A percentile compares a stretch with the other conserved stretches of the same genome.
Conservation (phyloP, 2,797 vertebrate species). For the Schizothorax lantsangensis region DNA sequence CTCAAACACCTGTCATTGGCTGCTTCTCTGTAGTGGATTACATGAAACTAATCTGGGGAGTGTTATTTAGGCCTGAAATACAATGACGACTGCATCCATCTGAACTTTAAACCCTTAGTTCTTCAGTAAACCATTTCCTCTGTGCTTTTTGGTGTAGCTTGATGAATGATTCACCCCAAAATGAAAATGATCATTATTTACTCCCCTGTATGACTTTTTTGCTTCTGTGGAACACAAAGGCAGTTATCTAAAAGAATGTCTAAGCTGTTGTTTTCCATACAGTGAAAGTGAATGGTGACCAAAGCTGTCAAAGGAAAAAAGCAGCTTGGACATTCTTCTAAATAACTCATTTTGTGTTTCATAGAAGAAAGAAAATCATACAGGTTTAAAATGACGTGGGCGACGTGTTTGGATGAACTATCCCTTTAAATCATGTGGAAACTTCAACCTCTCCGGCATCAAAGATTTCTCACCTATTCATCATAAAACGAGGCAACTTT, state of each 20-base stretch:
- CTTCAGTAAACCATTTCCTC: background rate
- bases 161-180: background rate
- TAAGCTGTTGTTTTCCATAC: no score
- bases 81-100: conserved; percentile 18
- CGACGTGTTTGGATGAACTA: background rate
- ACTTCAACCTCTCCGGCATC: conserved; percentile 32
- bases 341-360: background rate
- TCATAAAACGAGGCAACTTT: conserved; percentile 40
- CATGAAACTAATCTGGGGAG: conserved; percentile 13
- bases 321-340: background rate
- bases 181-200: background rate
- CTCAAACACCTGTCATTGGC: conserved; percentile 9
- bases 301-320: background rate
- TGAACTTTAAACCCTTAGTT: conserved; percentile 27
- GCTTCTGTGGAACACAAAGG: background rate
- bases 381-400: conserved; percentile 2
- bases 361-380: background rate
- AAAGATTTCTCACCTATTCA: conserved; percentile 59
- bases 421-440: conserved; percentile 20
- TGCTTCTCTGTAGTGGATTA: conserved; percentile 8
- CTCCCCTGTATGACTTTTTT: background rate
- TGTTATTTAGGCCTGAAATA: conserved; percentile 1
- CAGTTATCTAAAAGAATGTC: background rate
- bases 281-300: background rate
- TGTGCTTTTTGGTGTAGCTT: background rate